Conservation (phyloP, 2,797 vertebrate genomes). For the Tapera naevia region DNA sequence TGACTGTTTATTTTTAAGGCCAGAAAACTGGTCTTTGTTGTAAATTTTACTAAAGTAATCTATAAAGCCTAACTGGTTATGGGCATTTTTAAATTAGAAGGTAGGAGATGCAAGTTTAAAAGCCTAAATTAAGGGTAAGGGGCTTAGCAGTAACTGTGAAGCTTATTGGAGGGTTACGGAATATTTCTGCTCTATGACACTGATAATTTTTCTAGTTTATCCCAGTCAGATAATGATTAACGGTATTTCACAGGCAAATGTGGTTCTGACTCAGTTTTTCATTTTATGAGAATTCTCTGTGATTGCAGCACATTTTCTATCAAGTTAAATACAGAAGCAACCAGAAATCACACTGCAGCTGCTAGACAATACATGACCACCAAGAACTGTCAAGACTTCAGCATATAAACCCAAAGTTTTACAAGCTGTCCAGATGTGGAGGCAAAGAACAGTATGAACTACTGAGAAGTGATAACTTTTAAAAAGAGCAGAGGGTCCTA, state of each 20-base stretch:
- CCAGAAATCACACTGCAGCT: background rate
- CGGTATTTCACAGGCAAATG: background rate
- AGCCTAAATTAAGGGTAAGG: background rate
- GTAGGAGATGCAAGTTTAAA: background rate
- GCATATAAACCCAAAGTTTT: background rate
- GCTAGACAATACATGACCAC: background rate
- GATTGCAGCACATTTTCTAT: background rate
- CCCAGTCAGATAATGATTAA: background rate
- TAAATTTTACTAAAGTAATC: too few species aligned
- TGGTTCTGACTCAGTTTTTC: background rate
- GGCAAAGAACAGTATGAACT: background rate
- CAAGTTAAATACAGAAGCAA: background rate
- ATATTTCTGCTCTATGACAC: background rate
- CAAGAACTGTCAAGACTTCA: background rate
- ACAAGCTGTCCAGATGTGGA: background rate
- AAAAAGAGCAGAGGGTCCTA: too few species aligned
- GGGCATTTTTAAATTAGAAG: background rate
- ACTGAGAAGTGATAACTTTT: too few species aligned
- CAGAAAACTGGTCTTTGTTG: too few species aligned
- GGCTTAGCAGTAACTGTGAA: background rate
- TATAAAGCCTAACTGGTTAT: too few species aligned
- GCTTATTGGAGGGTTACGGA: background rate
- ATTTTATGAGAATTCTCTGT: background rate
- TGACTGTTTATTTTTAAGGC: too few species aligned
- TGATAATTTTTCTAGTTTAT: background rate